These are phyloP conservation scores for Eptesicus fuscus DNA, from an alignment of 2,113 vertebrate species.

Conservation along the genomic window DNA sequence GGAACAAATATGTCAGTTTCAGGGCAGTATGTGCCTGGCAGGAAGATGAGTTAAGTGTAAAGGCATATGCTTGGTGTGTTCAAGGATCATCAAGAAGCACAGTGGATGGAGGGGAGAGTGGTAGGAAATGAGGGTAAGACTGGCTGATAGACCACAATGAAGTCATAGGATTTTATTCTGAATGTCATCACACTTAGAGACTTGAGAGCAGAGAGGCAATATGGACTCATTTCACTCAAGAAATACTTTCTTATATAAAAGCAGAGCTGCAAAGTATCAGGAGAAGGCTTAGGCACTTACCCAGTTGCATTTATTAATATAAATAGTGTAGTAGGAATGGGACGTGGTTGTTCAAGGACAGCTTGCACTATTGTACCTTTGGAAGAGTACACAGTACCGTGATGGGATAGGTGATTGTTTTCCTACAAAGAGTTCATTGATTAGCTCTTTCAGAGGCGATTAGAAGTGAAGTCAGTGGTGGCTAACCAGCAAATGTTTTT, in stretches of 20 bases:
- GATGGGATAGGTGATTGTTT: neutral
- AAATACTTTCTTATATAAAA: neutral
- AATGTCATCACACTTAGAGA: neutral
- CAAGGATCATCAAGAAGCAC: neutral
- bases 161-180: conserved; percentile 19
- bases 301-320: neutral
- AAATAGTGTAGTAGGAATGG: neutral
- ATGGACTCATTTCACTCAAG: neutral
- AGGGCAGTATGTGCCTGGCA: neutral
- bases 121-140: neutral
- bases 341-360: neutral
- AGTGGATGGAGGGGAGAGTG: neutral
- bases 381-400: neutral
- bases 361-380: neutral
- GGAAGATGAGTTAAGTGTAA: neutral
- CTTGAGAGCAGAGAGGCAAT: neutral
- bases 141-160: neutral
- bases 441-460: neutral
- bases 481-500: neutral
- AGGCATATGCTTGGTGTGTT: neutral
- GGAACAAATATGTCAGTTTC: neutral
- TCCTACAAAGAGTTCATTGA: neutral
- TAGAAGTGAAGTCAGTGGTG: neutral
- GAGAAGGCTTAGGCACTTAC: neutral
- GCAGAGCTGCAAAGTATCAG: neutral